Evolutionary conservation across 2,797 vertebrate genomes (phyloP), one percentile per base, ranked within the genome.

Genomic region (Sebastes flavidus): DNA sequence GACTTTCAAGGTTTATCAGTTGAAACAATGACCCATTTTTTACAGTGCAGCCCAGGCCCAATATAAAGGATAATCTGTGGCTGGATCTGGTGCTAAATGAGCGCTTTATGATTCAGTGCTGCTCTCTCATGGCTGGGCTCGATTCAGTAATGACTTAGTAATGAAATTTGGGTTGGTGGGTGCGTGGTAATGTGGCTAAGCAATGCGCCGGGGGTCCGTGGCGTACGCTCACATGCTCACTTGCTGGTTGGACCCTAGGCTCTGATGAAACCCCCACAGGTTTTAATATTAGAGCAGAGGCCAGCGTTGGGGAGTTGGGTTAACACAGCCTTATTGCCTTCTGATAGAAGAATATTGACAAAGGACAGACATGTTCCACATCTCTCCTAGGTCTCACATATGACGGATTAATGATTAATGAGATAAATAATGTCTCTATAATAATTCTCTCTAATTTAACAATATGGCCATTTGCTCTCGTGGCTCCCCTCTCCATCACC

Each of bases 81-180:
- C 85, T 87, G 89, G 87, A 90, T 92, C 77, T 87, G 92, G 49
- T 79, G 88, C 89, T 94, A 95, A 96, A 96, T 96, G 91, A 93
- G 88, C 61, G 87, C 87, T 94, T 96, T 96, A 90, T 91, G 91
- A 96, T 96, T 95, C 96, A 89, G 80, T 80, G 92, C 90, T 78
- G 56, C 82, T 84, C 85, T 90, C 85, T 77, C 78, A 78, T 77
- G 91, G 91, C 91, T 86, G 73, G 72, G 93, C 90, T 93, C 75
- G 65, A 86, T 85, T 83, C 93, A 91, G 90, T 97, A 96, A 97
- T 97, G 93, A 95, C 95, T 93, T 80, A 91, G 87, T 96, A 97
- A 96, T 96, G 94, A 93, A 89, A 95, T 94, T 96, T 94, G 93
- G 95, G 83, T 91, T 87, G 92, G 94, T 91, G 92, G 84, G 83